Conservation (phyloP, 2,888 invertebrate genomes). For the Endotricha flammealis region DNA sequence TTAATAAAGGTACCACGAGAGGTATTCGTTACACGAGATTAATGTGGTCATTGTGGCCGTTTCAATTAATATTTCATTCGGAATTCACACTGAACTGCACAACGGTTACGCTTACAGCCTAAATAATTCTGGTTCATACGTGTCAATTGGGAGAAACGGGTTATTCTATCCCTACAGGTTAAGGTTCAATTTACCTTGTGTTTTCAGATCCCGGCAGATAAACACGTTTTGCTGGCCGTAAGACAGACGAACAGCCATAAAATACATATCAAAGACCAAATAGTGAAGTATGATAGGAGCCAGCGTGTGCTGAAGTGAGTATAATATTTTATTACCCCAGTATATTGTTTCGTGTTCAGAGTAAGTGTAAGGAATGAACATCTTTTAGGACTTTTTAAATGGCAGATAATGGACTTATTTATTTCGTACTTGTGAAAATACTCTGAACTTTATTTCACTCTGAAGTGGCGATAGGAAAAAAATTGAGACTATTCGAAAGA, state of each 20-base stretch:
- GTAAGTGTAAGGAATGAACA: no score
- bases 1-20: slow-evolving; percentile 19
- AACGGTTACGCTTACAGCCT: slow-evolving; percentile 44
- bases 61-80: slow-evolving; percentile 61
- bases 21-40: slow-evolving; percentile 23
- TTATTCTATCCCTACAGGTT: background rate
- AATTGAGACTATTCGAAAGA: no score
- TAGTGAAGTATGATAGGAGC: slow-evolving; percentile 86
- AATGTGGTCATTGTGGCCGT: slow-evolving; percentile 45
- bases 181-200: slow-evolving; percentile 16
- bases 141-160: background rate
- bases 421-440: no score
- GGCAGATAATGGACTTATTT: no score
- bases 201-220: slow-evolving; percentile 80
- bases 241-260: slow-evolving; percentile 88
- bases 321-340: slow-evolving; percentile 10
- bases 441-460: no score
- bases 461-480: no score
- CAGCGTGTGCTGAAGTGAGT: slow-evolving; percentile 85
- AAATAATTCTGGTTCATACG: slow-evolving; percentile 30
- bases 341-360: background rate
- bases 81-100: slow-evolving; percentile 57
- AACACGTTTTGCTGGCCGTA: slow-evolving; percentile 86
- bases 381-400: no score
- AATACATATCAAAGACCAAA: slow-evolving; percentile 87